Percentiles rank a stretch among this genome's conserved stretches.
Conservation (phyloP, 53 echinoderm and acorn worm species). For the Glandiceps talaboti region DNA sequence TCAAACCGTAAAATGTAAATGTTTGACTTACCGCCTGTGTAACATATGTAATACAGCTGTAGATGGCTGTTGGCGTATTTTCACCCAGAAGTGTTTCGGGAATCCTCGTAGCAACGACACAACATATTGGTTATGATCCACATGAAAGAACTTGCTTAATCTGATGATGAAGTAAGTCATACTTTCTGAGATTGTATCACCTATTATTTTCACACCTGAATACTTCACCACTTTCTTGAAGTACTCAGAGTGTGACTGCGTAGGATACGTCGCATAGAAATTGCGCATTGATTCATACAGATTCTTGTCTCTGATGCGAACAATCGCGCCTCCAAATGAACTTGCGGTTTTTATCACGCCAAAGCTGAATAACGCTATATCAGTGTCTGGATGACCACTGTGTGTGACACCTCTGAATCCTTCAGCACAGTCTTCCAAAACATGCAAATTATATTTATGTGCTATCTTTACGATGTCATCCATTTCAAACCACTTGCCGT, state of each 20-base stretch:
- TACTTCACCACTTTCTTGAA: slow-evolving; percentile 37
- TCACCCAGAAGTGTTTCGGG: slow-evolving; percentile 28
- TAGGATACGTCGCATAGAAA: slow-evolving; percentile 44
- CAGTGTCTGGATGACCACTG: slow-evolving; percentile 49
- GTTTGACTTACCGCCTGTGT: slow-evolving; percentile 50
- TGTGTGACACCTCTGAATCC: slow-evolving; percentile 48
- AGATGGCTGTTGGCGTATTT: slow-evolving; percentile 54
- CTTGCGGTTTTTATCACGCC: slow-evolving; percentile 55
- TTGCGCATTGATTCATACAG: slow-evolving; percentile 47
- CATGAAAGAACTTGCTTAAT: slow-evolving; percentile 5
- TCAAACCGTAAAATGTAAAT: too few species aligned
- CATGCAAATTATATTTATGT: slow-evolving; percentile 32
- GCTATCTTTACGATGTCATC: slow-evolving; percentile 43
- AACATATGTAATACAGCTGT: slow-evolving; percentile 47
- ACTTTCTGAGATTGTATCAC: slow-evolving; percentile 19
- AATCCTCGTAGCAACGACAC: slow-evolving; percentile 38
- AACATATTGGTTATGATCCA: slow-evolving; percentile 41
- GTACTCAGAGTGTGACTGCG: slow-evolving; percentile 34
- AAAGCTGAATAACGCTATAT: slow-evolving; percentile 78
- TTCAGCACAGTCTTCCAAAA: slow-evolving; percentile 80
- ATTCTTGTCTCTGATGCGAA: slow-evolving; percentile 52
- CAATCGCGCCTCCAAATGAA: slow-evolving; percentile 68
- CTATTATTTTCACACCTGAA: slow-evolving; percentile 16
- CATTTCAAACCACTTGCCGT: slow-evolving; percentile 56
- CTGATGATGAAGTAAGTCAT: slow-evolving; percentile 20